A percentile compares a stretch with the other conserved stretches of the same genome.
Conservation (phyloP, 2,797 vertebrate genomes). For the Enteromius trimaculatus region DNA sequence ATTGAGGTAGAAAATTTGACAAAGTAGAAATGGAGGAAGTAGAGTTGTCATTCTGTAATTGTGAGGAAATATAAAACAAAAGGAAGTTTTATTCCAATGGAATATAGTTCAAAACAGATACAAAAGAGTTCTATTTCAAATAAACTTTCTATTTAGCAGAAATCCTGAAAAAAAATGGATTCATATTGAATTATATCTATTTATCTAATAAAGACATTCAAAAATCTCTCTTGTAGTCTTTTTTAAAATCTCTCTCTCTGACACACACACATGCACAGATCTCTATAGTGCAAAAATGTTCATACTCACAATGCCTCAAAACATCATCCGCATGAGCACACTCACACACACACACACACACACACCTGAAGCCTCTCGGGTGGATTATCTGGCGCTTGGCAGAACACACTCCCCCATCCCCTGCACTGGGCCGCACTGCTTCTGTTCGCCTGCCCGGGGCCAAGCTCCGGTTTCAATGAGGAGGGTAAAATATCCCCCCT, state of each 20-base stretch:
- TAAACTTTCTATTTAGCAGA: background rate
- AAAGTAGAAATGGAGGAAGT: background rate
- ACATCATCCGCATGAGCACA: constrained; percentile 40
- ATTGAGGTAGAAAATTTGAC: background rate
- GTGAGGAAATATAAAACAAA: background rate
- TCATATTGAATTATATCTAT: background rate
- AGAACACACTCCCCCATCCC: constrained; percentile 58
- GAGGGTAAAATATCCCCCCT: constrained; percentile 79
- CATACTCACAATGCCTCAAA: constrained; percentile 3
- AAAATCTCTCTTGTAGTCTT: background rate
- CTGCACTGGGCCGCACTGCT: constrained; percentile 66
- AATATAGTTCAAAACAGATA: background rate
- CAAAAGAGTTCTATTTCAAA: background rate
- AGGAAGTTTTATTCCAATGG: background rate
- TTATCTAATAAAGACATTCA: background rate
- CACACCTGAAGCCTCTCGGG: constrained; percentile 72
- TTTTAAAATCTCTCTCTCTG: background rate
- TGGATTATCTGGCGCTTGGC: constrained; percentile 77
- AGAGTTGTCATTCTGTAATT: background rate
- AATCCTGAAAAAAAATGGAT: background rate
- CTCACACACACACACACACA: constrained; percentile 50
- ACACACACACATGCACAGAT: constrained; percentile 14
- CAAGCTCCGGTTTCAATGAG: constrained; percentile 82
- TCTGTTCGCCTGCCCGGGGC: constrained; percentile 81
- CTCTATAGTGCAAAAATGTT: background rate